Conservation (phyloP, 2,888 invertebrate genomes). For the Agrotis puta region DNA sequence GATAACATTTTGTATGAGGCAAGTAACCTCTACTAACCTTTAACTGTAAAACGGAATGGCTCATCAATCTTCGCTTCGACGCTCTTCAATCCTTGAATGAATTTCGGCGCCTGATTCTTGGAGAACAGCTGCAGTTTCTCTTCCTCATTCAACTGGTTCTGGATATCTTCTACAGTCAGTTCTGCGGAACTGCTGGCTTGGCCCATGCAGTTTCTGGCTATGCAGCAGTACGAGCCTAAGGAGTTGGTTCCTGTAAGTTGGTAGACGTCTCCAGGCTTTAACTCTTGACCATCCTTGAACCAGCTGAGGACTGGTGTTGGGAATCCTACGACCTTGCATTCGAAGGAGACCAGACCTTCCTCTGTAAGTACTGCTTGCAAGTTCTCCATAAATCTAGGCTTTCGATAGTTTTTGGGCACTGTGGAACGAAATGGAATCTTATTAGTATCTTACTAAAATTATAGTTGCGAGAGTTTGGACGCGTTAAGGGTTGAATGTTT, state of each 20-base stretch:
- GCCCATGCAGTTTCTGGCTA: constrained; percentile 97
- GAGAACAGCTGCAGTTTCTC: constrained; percentile 94
- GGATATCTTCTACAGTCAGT: constrained; percentile 97
- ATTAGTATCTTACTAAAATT: neutral
- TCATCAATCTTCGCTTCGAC: constrained; percentile 96
- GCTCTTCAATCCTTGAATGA: constrained; percentile 95
- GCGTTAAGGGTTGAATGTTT: no score
- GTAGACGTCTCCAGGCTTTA: constrained; percentile 98
- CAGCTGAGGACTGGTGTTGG: constrained; percentile 96
- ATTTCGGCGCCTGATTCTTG: constrained; percentile 95
- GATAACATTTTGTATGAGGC: no score
- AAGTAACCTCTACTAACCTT: constrained; percentile 89
- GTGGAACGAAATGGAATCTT: constrained; percentile 39
- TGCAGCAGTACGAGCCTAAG: constrained; percentile 96
- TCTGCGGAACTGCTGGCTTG: constrained; percentile 96
- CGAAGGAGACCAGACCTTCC: constrained; percentile 97
- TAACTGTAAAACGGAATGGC: constrained; percentile 94
- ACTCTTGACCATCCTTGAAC: constrained; percentile 98
- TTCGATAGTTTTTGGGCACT: constrained; percentile 97
- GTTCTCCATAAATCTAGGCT: constrained; percentile 97
- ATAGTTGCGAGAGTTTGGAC: no score
- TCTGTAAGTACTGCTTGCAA: constrained; percentile 97
- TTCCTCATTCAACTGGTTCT: constrained; percentile 96
- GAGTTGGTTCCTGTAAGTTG: constrained; percentile 97
- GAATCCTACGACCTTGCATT: constrained; percentile 98